Evolutionary conservation across 2,888 invertebrate genomes (phyloP).

Genomic region (Odontomyia ornata): DNA sequence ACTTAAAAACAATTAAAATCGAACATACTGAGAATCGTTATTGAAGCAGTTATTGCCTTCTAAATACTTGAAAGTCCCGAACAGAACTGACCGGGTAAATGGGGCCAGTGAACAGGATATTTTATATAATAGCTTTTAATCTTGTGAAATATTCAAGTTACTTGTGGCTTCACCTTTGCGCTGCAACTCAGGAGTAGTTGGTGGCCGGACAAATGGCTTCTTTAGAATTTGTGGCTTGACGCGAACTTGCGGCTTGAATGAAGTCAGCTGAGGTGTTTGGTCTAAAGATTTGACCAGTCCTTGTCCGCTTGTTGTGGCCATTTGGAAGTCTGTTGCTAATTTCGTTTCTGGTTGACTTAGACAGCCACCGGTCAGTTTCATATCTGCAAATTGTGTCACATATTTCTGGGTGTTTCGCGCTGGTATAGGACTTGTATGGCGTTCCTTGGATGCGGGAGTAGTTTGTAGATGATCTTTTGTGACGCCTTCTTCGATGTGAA

Average conservation of each 20-base stretch:
- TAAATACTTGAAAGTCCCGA: no score
- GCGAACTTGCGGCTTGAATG: conserved; percentile 77
- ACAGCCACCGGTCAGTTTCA: conserved; percentile 70
- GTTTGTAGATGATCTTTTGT: conserved; percentile 48
- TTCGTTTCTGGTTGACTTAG: conserved; percentile 47
- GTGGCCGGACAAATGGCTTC: conserved; percentile 65
- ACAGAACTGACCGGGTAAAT: no score
- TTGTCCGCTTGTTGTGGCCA: conserved; percentile 54
- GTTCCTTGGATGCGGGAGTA: conserved; percentile 50
- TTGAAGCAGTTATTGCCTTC: no score
- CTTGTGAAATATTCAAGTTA: conserved; percentile 31
- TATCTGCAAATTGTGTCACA: conserved; percentile 72
- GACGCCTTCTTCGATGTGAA: conserved; percentile 53
- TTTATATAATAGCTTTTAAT: conserved; percentile 7
- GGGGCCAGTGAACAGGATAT: no score
- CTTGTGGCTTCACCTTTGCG: conserved; percentile 9
- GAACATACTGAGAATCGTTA: no score
- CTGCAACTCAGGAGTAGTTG: conserved; percentile 51
- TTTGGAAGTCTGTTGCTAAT: conserved; percentile 51
- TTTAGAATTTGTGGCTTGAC: conserved; percentile 83
- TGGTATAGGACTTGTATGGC: conserved; percentile 66
- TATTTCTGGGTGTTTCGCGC: conserved; percentile 71
- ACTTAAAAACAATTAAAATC: no score
- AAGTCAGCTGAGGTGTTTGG: conserved; percentile 52
- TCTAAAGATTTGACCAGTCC: conserved; percentile 40